A percentile compares a stretch with the other conserved stretches of the same genome.
Conservation (phyloP, 2,113 vertebrate genomes). For the Stomatorhinus ivindoensis region DNA sequence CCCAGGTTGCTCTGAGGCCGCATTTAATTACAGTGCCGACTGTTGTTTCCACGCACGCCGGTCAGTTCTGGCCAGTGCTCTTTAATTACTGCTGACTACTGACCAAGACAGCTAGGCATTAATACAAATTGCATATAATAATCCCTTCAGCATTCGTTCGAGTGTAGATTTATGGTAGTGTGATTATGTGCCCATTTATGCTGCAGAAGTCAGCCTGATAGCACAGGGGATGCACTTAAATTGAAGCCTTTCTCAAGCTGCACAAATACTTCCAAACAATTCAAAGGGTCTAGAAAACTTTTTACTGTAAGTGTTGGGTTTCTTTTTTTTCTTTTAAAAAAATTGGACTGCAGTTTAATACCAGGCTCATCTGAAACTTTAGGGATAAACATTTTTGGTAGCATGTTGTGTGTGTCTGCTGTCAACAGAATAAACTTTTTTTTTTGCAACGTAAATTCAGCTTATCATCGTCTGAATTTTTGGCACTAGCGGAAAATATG, state of each 20-base stretch:
- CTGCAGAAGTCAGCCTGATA: neutral
- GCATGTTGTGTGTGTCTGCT: neutral
- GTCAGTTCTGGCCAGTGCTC: slow-evolving; percentile 2
- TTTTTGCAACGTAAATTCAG: neutral
- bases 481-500: neutral
- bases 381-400: neutral
- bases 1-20: neutral
- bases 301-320: neutral
- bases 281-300: neutral
- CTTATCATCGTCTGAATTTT: neutral
- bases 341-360: neutral
- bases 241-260: neutral
- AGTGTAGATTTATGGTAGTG: neutral
- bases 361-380: neutral
- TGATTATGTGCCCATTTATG: slow-evolving; percentile 2
- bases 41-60: neutral
- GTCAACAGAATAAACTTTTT: neutral
- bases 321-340: neutral
- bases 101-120: neutral
- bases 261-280: neutral
- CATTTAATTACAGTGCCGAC: neutral
- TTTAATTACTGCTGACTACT: slow-evolving; percentile 11
- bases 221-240: neutral
- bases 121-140: slow-evolving; percentile 6
- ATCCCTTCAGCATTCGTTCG: neutral